Percentiles rank a stretch among this genome's conserved stretches.
phyloP scores from a whole-genome alignment of 2,113 vertebrate species.

The Pimephales promelas region DNA sequence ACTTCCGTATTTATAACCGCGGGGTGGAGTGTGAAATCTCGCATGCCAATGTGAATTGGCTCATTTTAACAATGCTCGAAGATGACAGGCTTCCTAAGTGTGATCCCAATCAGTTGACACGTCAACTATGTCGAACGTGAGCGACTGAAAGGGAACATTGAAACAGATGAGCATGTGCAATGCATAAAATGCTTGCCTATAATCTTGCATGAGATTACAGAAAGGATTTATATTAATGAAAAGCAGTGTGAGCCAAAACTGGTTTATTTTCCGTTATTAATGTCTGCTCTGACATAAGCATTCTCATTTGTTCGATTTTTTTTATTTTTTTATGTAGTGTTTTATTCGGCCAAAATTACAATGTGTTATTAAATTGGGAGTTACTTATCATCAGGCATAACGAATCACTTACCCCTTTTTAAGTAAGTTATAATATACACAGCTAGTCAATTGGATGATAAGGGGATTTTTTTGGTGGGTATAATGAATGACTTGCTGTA shows the following conservation, averaged over 20 bases:
- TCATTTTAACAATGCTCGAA: no score
- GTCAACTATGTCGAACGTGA: no score
- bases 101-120: no score
- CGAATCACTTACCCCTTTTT: neutral
- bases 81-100: no score
- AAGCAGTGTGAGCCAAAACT: neutral
- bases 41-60: no score
- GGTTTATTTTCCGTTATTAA: neutral
- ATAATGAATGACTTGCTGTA: neutral
- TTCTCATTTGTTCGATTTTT: neutral
- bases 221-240: neutral
- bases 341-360: conserved; percentile 7
- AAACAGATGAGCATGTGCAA: neutral
- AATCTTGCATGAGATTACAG: neutral
- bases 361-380: neutral
- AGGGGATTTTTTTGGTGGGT: neutral
- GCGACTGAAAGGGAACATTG: no score
- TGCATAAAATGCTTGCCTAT: neutral
- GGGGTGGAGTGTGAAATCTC: no score
- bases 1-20: no score
- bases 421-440: no score
- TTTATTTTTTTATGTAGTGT: neutral
- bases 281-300: neutral
- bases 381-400: neutral
- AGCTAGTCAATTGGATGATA: neutral